Base-by-base conservation (phyloP, 2,888 invertebrate genomes). In the Heliconius erato region DNA sequence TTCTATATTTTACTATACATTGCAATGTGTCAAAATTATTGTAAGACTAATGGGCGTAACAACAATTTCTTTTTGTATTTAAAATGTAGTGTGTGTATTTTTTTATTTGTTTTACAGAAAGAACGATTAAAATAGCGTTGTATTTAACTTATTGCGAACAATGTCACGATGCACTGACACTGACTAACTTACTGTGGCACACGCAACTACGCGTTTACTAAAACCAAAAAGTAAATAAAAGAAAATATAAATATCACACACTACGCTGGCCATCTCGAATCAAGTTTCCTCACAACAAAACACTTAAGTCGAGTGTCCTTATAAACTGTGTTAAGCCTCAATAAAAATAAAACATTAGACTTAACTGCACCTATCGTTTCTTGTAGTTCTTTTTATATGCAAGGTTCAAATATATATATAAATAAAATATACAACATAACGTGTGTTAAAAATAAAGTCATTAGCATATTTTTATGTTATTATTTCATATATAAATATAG, bases 241-340 rank as follows among this genome's bases (percentile, higher is more conserved):
- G 16, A 40, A 32, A 76, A 59, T 59, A 54, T 54, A 76, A 35
- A 76, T 35, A 76, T 76, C 59, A 76, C 63, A 76, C 63, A 59
- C 59, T 26, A 40, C 40, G 40, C 26, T 26, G 72, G 44, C 72
- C 72, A 72, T 40, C 76, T 76, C 76, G 59, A 76, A 63, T 35
- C 76, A 63, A 76, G 76, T 76, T 76, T 76, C 40, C 63, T 76
- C 63, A 63, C 59, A 76, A 76, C 63, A 76, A 76, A 76, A 76
- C 74, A 71, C 71, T 71, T 44, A n/a, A 59, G 26, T 35, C 63
- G 40, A 76, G 40, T 76, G n/a, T 63, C n/a, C 59, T 63, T 76
- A 76, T 76, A 76, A 76, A 76, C 32, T 63, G 9, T 76, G 63
- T 76, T 35, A 76, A 76, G 63, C 63, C 63, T 76, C 35, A 63